These are phyloP conservation scores for Gallinago jamesoni DNA, from an alignment of 2,113 vertebrate genomes.

Conservation along the genomic window DNA sequence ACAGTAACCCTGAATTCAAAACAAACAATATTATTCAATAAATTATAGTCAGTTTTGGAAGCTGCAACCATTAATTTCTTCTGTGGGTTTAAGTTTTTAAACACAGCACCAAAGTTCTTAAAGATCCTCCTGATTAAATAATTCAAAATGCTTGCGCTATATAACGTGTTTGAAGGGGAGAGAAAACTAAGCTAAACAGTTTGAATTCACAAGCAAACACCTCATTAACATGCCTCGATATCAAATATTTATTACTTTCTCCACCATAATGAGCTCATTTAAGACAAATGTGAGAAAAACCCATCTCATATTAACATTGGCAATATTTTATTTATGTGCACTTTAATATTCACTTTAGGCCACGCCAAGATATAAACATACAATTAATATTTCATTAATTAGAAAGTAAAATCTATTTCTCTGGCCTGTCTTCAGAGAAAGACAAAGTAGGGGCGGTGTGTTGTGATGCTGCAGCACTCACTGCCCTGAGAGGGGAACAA, in stretches of 20 bases:
- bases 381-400: constrained; percentile 46
- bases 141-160: constrained; percentile 60
- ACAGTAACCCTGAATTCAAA: neutral
- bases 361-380: neutral
- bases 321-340: constrained; percentile 38
- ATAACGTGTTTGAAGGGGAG: constrained; percentile 30
- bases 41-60: neutral
- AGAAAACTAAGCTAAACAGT: constrained; percentile 51
- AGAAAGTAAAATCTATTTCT: neutral
- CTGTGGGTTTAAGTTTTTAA: constrained; percentile 36
- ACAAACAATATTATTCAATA: neutral
- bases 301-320: neutral
- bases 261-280: constrained; percentile 33
- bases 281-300: constrained; percentile 41
- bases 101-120: neutral
- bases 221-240: constrained; percentile 48
- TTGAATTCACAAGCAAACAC: constrained; percentile 50
- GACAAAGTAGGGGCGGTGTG: neutral
- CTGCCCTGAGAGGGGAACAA: neutral
- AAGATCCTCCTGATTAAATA: constrained; percentile 58
- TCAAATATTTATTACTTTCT: constrained; percentile 68
- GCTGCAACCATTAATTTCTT: constrained; percentile 33
- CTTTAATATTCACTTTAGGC: constrained; percentile 47
- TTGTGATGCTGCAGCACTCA: neutral
- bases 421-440: neutral